Evolutionary conservation across 2,113 vertebrate species (phyloP).

Genomic region (Larimichthys crocea): DNA sequence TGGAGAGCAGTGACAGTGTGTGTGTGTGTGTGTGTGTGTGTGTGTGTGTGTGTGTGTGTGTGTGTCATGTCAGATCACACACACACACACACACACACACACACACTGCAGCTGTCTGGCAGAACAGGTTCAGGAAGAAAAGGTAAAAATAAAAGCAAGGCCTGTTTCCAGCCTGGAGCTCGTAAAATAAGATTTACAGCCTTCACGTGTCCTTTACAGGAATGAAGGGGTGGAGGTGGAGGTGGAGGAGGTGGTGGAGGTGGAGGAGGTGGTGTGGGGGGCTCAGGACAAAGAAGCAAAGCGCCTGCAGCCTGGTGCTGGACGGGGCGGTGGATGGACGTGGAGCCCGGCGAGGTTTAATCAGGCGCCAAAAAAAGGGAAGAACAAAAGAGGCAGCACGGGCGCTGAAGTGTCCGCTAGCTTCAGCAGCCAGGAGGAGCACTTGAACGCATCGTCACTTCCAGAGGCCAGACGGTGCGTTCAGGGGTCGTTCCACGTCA

Average conservation of each 20-base stretch:
- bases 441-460: neutral
- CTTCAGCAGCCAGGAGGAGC: neutral
- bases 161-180: neutral
- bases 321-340: neutral
- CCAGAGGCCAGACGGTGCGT: neutral
- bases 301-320: neutral
- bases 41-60: too few relatives aligned
- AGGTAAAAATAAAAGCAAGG: neutral
- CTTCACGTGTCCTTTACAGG: neutral
- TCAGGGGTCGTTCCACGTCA: too few relatives aligned
- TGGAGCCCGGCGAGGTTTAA: neutral
- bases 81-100: neutral
- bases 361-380: neutral
- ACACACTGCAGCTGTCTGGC: neutral
- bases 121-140: constrained; percentile 14
- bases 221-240: neutral
- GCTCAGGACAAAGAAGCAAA: neutral
- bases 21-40: too few relatives aligned
- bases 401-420: too few relatives aligned
- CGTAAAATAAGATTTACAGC: constrained; percentile 12
- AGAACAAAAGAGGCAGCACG: neutral
- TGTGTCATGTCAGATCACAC: too few relatives aligned
- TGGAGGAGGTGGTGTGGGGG: neutral
- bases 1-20: neutral
- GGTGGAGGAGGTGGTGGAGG: neutral